phyloP scores from a whole-genome alignment of 2,113 vertebrate genomes.

The Thalassoma bifasciatum region DNA sequence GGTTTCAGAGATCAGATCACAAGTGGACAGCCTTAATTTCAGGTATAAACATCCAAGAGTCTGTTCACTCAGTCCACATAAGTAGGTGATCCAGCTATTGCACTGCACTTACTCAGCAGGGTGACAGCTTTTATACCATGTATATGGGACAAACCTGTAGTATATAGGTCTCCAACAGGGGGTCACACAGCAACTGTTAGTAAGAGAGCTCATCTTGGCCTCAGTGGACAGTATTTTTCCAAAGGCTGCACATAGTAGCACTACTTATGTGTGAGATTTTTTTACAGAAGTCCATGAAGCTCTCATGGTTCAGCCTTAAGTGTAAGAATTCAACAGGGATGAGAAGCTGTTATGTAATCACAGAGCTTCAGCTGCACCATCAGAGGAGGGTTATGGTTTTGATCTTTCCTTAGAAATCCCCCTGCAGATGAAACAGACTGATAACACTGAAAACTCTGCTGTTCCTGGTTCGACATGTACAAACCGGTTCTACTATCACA shows the following conservation, averaged over 20 bases:
- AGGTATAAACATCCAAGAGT: too few relatives aligned
- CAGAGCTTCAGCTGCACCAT: constrained; percentile 2
- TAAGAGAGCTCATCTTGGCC: not conserved
- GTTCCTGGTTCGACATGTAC: constrained; percentile 29
- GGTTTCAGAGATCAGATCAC: too few relatives aligned
- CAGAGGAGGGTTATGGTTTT: not conserved
- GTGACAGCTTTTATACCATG: too few relatives aligned
- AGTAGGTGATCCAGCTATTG: too few relatives aligned
- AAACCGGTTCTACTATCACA: constrained; percentile 33
- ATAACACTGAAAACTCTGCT: constrained; percentile 43
- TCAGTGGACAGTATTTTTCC: not conserved
- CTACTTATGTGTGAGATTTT: not conserved
- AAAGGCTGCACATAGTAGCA: not conserved
- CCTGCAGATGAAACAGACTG: constrained; percentile 31
- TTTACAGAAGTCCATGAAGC: not conserved
- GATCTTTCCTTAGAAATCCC: constrained; percentile 42
- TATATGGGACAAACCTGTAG: too few relatives aligned
- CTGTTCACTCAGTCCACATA: too few relatives aligned
- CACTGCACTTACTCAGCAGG: too few relatives aligned
- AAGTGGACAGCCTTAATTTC: too few relatives aligned
- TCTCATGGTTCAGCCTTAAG: not conserved
- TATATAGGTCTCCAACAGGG: too few relatives aligned
- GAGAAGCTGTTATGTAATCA: not conserved
- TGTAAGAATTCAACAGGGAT: too few relatives aligned
- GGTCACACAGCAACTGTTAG: not conserved